Base-by-base conservation (phyloP, 2,888 invertebrate species). In the Philaethria dido region DNA sequence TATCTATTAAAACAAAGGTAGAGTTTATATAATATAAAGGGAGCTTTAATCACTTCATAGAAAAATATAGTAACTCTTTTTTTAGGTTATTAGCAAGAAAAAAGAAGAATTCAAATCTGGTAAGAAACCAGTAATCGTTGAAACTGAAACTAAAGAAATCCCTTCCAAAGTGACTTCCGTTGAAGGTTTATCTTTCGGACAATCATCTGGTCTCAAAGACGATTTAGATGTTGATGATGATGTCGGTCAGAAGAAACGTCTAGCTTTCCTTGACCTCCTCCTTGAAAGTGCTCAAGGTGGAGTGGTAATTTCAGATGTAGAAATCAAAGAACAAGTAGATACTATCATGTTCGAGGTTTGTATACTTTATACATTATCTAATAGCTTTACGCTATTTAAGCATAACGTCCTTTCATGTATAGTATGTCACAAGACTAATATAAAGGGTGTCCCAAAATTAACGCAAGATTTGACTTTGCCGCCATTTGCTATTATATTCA, bases 251-350 rank as follows among this genome's bases (percentile, higher is more conserved):
- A 97, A 97, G 88, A 96, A 95, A 78, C 94, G 97, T 76, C 92
- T 97, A 62, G 98, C 98, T 59, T 98, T 98, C 89, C 94, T 98
- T 75, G 98, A 98, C 87, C 92, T 97, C 72, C 93, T 98, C 76
- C 92, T 98, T 61, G 96, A 97, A 82, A 95, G 96, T 75, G 94
- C 96, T 67, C 95, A 95, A 72, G 96, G 95, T 68, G 95, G 96
- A 9, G 95, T 93, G 64, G 94, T 93, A 48, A 94, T 97, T 64
- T 94, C 95, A 29, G 96, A 97, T 70, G 94, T 95, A 71, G 97
- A 97, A 87, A 96, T 97, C 74, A 95, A 95, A 76, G 96, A 97
- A 81, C 96, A 97, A 93, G 96, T 97, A 0, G 95, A 96, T 80
- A 97, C 96, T 0, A 97, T 97, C 75, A 97, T 97, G 97, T 96